phyloP scores from a whole-genome alignment of 2,797 vertebrate species.

The Xenops minutus region DNA sequence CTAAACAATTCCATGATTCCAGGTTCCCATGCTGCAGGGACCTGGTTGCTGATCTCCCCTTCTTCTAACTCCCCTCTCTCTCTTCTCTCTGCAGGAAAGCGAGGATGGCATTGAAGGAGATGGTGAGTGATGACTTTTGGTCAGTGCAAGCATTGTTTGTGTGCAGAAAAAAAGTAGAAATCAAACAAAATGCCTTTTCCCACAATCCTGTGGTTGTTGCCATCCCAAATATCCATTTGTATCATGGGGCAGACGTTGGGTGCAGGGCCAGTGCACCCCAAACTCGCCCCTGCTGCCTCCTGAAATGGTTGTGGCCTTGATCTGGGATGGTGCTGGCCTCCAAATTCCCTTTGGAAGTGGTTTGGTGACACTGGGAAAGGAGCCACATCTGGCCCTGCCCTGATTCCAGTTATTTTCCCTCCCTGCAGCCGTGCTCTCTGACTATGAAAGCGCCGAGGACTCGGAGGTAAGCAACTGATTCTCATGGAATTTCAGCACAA shows the following conservation, averaged over 20 bases:
- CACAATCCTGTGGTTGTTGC: fast-evolving
- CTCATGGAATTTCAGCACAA: neutral
- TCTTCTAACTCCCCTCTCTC: neutral
- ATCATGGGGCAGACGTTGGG: fast-evolving
- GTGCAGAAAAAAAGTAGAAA: neutral
- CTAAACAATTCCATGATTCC: neutral
- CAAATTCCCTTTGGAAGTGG: neutral
- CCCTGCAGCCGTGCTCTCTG: conserved; percentile 88
- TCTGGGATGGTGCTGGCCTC: neutral
- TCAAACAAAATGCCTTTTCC: fast-evolving
- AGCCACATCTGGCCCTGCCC: neutral
- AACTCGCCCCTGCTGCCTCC: fast-evolving
- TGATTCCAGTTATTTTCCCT: conserved; percentile 5
- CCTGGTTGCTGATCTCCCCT: neutral
- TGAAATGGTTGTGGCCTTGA: neutral
- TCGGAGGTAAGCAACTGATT: conserved; percentile 81
- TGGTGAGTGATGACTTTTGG: conserved; percentile 77
- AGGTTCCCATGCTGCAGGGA: too few species aligned
- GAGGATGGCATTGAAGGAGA: conserved; percentile 93
- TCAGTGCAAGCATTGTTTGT: too few species aligned
- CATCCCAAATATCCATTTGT: fast-evolving
- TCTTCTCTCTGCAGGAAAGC: conserved; percentile 82
- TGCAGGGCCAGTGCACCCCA: fast-evolving
- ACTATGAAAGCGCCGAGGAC: conserved; percentile 94
- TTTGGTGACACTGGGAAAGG: neutral